phyloP scores from a whole-genome alignment of 2,888 invertebrate species.

The Azorinus chamasolen region DNA sequence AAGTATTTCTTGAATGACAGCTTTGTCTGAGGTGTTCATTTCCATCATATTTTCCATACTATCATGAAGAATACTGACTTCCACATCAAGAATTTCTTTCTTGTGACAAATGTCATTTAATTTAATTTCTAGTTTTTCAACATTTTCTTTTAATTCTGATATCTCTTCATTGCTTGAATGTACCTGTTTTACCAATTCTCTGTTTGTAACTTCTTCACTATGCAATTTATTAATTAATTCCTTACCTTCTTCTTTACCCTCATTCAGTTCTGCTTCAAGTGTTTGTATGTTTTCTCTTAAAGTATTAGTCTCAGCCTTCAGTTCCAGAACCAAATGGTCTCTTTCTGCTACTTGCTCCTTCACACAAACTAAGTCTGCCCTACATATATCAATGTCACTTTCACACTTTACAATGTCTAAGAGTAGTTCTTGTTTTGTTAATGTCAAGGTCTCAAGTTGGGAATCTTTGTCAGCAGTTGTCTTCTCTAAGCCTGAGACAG shows the following conservation, averaged over 20 bases:
- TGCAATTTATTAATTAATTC: conserved; percentile 7
- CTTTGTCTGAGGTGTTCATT: conserved; percentile 14
- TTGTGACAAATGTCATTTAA: conserved; percentile 24
- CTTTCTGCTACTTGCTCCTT: conserved; percentile 9
- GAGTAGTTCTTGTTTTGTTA: conserved; percentile 51
- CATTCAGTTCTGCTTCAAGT: not conserved
- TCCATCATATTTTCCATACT: conserved; percentile 15
- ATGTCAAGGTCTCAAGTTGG: conserved; percentile 45
- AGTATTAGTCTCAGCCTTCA: not conserved
- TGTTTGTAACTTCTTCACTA: not conserved
- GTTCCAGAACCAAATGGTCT: not conserved
- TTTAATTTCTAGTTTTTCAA: conserved; percentile 10
- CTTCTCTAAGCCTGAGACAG: conserved; percentile 36
- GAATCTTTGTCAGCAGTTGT: conserved; percentile 36
- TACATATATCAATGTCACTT: conserved; percentile 5
- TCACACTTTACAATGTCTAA: conserved; percentile 38
- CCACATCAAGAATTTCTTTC: conserved; percentile 13
- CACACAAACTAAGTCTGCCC: conserved; percentile 4
- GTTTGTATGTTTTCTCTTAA: conserved; percentile 8
- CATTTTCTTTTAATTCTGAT: conserved; percentile 26
- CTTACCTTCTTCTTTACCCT: conserved; percentile 4
- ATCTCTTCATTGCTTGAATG: conserved; percentile 12
- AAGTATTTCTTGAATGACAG: conserved; percentile 17
- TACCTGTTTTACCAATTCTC: conserved; percentile 21
- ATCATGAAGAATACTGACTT: conserved; percentile 6